A percentile compares a stretch with the other conserved stretches of the same genome.
Evolutionary conservation across 2,113 vertebrate species (phyloP).

Genomic region (Varanus salvator): DNA sequence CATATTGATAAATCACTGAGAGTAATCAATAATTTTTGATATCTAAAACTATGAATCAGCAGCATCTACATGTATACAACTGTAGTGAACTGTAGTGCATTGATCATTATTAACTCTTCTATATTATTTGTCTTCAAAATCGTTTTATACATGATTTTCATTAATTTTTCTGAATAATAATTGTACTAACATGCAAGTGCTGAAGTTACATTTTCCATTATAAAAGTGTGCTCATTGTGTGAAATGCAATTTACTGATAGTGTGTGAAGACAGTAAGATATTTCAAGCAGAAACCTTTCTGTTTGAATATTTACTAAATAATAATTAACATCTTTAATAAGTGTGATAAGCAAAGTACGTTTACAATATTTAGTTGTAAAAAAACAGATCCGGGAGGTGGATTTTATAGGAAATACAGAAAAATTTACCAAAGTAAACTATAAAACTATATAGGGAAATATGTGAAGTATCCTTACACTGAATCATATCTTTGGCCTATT

Average conservation of each 20-base stretch:
- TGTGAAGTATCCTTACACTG: background rate
- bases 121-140: constrained; percentile 28
- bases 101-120: constrained; percentile 63
- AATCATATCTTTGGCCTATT: background rate
- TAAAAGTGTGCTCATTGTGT: constrained; percentile 22
- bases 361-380: background rate
- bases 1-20: constrained; percentile 67
- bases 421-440: background rate
- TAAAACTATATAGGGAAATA: too few relatives aligned
- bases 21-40: constrained; percentile 62
- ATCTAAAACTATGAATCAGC: constrained; percentile 50
- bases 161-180: constrained; percentile 28
- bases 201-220: constrained; percentile 29
- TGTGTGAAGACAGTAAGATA: background rate
- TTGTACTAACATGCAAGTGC: constrained; percentile 50
- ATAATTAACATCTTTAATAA: background rate
- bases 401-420: background rate
- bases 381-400: background rate
- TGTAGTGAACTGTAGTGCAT: constrained; percentile 40
- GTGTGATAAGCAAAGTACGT: background rate
- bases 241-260: background rate
- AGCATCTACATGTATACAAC: constrained; percentile 42
- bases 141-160: constrained; percentile 57
- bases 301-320: constrained; percentile 19
- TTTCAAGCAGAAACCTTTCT: background rate